Base-by-base conservation (phyloP, 2,888 invertebrate genomes). In the Bedellia somnulentella region DNA sequence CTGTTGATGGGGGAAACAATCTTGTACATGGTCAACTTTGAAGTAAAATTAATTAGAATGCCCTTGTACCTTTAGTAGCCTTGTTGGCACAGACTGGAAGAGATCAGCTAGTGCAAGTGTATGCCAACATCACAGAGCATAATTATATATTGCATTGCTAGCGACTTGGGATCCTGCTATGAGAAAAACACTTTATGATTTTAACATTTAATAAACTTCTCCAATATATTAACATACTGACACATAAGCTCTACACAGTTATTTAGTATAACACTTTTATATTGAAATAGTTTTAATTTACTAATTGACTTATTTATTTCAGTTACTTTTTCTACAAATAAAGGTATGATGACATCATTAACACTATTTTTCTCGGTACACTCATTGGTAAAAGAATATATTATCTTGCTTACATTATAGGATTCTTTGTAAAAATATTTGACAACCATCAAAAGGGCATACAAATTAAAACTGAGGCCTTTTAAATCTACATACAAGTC, bases 381-480 rank as follows among this genome's bases (percentile, higher is more conserved):
- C 26, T 68, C 52, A 12, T 71, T 70, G 11, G 24, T 21, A 14
- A 73, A 71, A 0, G 71, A 70, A 42, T 75, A 75, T 28, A 73
- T 59, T 31, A 75, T 47, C 39, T 54, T 57, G 45, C 67, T 66
- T 0, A 75, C 58, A 58, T 73, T 62, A 28, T 48, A 53, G 38
- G 50, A 57, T 32, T 54, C 39, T 39, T 57, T 54, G 43, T 75
- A 71, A 35, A 56, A 75, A 44, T 68, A 68, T 37, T 70, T 70
- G 11, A 70, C 62, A 35, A 71, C 71, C 61, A 71, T 59, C 21
- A 75, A 46, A 27, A 75, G 44, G 25, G 73, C 73, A 53, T 70
- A 73, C 24, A 87, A 78, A 60, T 84, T 85, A 49, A 86, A 87
- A 45, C 85, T 87, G 30, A 82, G 53, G 13, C 86, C 86, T 41